A percentile compares a stretch with the other conserved stretches of the same genome.
Evolutionary conservation across 2,113 vertebrate species (phyloP).

Genomic region (Menura novaehollandiae): DNA sequence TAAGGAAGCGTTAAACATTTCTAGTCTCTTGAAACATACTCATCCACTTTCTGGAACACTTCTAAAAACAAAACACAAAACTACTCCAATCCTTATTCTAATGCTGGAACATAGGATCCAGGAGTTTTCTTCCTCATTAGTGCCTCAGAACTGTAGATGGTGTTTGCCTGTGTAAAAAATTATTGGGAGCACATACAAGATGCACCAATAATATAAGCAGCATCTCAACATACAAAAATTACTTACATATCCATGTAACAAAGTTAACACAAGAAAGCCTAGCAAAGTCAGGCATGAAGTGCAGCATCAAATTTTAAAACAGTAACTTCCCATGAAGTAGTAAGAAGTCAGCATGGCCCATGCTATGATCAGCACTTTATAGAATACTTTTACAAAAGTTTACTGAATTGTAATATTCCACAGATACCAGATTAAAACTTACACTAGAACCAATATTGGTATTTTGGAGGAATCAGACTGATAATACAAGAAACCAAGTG

Average conservation of each 20-base stretch:
- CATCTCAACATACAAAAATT: neutral
- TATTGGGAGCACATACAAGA: neutral
- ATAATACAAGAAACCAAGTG: neutral
- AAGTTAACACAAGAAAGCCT: neutral
- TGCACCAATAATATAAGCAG: neutral
- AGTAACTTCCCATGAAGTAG: neutral
- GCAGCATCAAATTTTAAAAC: neutral
- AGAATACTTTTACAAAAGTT: neutral
- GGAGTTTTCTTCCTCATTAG: neutral
- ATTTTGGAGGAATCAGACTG: neutral
- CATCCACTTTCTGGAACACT: neutral
- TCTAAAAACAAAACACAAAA: neutral
- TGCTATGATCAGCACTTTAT: neutral
- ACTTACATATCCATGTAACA: neutral
- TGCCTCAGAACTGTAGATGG: neutral
- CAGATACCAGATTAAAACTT: neutral
- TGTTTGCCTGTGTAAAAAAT: neutral
- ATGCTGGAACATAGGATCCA: neutral
- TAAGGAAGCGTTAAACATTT: neutral
- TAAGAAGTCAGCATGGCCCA: neutral
- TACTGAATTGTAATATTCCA: neutral
- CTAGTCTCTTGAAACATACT: neutral
- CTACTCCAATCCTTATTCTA: neutral
- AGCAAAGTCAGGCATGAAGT: neutral
- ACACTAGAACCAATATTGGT: neutral